Evolutionary conservation across 2,113 vertebrate species (phyloP).

Genomic region (Zapus hudsonius): DNA sequence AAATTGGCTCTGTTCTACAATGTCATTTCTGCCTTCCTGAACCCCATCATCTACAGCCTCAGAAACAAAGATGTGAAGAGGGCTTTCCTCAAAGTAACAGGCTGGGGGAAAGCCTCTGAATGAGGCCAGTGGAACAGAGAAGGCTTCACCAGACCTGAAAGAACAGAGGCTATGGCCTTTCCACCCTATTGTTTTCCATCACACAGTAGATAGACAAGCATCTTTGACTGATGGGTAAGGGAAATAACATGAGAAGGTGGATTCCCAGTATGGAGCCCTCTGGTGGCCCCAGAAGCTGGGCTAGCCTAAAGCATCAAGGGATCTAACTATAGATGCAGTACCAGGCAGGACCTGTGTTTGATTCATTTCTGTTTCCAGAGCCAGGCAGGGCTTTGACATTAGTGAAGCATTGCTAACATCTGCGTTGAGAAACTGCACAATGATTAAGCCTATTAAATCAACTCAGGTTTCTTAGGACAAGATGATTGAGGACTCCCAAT

Average conservation of each 20-base stretch:
- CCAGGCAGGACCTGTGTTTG: not conserved
- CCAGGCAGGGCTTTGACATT: not conserved
- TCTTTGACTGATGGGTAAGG: not conserved
- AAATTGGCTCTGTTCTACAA: slow-evolving; percentile 76
- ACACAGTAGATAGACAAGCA: not conserved
- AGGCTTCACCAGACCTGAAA: not conserved
- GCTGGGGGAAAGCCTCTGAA: not conserved
- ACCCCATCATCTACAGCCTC: slow-evolving; percentile 74
- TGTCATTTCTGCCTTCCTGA: slow-evolving; percentile 74
- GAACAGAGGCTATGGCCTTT: not conserved
- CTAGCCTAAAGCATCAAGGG: not conserved
- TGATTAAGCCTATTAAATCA: not conserved
- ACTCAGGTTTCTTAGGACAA: not conserved
- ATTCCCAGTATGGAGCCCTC: not conserved
- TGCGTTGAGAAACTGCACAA: not conserved
- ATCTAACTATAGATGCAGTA: not conserved
- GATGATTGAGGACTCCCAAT: not conserved
- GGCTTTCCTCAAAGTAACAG: slow-evolving; percentile 65
- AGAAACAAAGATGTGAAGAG: slow-evolving; percentile 77
- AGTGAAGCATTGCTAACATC: not conserved
- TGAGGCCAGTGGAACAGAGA: not conserved
- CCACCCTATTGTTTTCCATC: not conserved
- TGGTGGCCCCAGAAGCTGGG: not conserved
- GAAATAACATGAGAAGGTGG: not conserved
- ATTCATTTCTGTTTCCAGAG: not conserved